A percentile compares a stretch with the other conserved stretches of the same genome.
These are phyloP conservation scores for Agelaius tricolor DNA, from an alignment of 2,113 vertebrate genomes.

Conservation along the genomic window DNA sequence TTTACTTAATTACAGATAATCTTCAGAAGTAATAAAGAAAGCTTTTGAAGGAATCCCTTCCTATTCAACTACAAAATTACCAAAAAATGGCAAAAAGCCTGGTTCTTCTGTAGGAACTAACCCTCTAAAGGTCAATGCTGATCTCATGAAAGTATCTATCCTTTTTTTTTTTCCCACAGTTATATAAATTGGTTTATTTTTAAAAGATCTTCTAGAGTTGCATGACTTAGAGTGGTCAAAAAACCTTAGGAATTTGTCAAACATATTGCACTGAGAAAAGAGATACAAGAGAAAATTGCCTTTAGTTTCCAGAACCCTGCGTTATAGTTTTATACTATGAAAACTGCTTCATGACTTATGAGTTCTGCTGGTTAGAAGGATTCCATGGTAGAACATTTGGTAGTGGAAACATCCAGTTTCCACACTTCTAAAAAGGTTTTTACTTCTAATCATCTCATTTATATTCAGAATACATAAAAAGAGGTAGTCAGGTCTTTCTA, in stretches of 20 bases:
- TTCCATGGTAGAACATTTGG: neutral
- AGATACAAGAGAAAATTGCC: neutral
- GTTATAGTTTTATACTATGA: neutral
- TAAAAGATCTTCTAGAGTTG: neutral
- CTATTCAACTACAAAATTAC: neutral
- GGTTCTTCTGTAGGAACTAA: neutral
- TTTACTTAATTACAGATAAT: slow-evolving; percentile 15
- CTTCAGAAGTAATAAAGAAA: neutral
- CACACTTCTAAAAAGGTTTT: neutral
- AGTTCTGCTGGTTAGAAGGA: neutral
- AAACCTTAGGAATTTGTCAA: neutral
- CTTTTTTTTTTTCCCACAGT: neutral
- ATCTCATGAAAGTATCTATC: neutral
- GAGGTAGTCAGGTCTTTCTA: neutral
- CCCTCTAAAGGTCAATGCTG: neutral
- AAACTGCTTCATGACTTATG: neutral
- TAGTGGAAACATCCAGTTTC: neutral
- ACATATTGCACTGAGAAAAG: neutral
- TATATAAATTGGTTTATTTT: neutral
- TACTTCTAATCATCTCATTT: neutral
- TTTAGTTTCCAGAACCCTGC: neutral
- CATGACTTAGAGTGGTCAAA: neutral
- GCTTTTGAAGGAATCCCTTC: neutral
- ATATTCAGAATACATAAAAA: neutral
- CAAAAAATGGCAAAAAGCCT: neutral